Conservation (phyloP, 1,140 invertebrate genomes). For the Eupeodes corollae region DNA sequence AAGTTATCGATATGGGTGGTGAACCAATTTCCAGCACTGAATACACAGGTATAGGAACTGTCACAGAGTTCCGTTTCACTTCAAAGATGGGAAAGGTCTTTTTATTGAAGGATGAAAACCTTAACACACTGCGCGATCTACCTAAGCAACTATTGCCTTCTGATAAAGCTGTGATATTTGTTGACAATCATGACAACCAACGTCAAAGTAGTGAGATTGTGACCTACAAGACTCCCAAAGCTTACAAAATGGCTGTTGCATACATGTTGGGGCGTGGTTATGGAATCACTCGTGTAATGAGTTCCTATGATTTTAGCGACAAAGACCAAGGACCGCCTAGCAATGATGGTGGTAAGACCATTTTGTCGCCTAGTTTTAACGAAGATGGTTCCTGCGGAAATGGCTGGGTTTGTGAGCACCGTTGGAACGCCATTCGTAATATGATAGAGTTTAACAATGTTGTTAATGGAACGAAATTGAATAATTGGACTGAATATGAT, state of each 20-base stretch:
- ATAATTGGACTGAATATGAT: conserved; percentile 63
- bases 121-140: conserved; percentile 41
- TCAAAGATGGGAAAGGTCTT: conserved; percentile 38
- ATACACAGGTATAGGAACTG: conserved; percentile 52
- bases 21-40: conserved; percentile 40
- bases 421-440: conserved; percentile 69
- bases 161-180: conserved; percentile 45
- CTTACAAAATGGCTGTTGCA: conserved; percentile 61
- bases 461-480: conserved; percentile 42
- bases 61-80: conserved; percentile 58
- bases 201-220: conserved; percentile 49
- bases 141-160: conserved; percentile 46
- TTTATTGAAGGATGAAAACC: conserved; percentile 25
- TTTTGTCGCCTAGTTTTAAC: conserved; percentile 51
- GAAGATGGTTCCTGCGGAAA: conserved; percentile 56
- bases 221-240: conserved; percentile 45
- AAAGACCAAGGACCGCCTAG: conserved; percentile 54
- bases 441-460: conserved; percentile 68
- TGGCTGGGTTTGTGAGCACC: conserved; percentile 84
- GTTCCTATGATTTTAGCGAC: conserved; percentile 52
- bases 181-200: conserved; percentile 55
- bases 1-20: conserved; percentile 68
- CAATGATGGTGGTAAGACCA: conserved; percentile 42
- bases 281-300: conserved; percentile 59
- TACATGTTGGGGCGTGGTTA: conserved; percentile 81